Evolutionary conservation across 1,140 invertebrate species (phyloP).

Genomic region (Apis laboriosa): DNA sequence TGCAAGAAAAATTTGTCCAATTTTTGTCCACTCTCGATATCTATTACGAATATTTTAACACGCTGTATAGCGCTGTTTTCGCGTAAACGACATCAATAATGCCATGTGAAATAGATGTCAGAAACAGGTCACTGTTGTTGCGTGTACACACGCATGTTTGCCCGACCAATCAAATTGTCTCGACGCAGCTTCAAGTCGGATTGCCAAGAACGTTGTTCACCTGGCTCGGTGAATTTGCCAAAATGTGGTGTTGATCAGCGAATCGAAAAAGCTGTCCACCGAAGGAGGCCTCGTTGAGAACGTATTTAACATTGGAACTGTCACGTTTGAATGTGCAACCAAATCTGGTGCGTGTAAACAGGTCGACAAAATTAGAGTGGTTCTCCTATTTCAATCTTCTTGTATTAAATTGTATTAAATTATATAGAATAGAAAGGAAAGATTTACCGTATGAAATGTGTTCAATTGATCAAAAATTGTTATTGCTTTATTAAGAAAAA

Average conservation of each 20-base stretch:
- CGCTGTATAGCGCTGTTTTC: conserved; percentile 12
- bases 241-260: conserved; percentile 18
- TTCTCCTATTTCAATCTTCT: no score
- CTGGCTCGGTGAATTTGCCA: conserved; percentile 34
- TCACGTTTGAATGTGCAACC: no score
- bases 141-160: conserved; percentile 44
- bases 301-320: background rate
- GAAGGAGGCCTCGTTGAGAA: background rate
- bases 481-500: no score
- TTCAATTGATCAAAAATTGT: no score
- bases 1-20: no score
- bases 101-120: conserved; percentile 52
- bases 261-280: background rate
- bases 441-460: no score
- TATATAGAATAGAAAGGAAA: no score
- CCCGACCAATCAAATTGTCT: conserved; percentile 55
- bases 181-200: conserved; percentile 41
- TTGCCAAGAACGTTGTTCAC: conserved; percentile 56
- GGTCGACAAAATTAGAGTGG: no score
- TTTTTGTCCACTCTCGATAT: no score
- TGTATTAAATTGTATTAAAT: no score
- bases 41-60: no score
- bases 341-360: no score
- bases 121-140: conserved; percentile 42
- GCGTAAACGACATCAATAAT: conserved; percentile 50